Evolutionary conservation across 2,113 vertebrate genomes (phyloP).

Genomic region (Cryptomyrus ogoouensis): DNA sequence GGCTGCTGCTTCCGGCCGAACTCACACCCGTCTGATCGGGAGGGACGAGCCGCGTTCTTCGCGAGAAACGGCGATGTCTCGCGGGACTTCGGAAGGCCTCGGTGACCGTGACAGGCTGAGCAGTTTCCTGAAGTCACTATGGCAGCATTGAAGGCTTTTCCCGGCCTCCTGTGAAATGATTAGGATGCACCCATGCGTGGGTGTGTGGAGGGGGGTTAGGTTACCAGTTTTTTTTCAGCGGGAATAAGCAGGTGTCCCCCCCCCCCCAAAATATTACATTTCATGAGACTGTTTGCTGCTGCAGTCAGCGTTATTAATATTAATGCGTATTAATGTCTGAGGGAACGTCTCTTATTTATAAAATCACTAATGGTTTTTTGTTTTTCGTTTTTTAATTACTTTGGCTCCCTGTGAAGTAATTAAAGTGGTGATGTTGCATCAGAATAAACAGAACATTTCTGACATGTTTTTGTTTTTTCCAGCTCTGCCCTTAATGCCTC

Average conservation of each 20-base stretch:
- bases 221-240: background rate
- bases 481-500: conserved; percentile 25
- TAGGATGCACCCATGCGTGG: conserved; percentile 7
- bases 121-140: background rate
- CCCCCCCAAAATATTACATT: background rate
- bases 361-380: background rate
- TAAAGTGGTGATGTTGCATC: conserved; percentile 32
- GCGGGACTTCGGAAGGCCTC: background rate
- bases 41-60: background rate
- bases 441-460: conserved; percentile 19
- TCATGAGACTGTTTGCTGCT: background rate
- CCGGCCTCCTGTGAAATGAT: background rate
- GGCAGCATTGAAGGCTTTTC: background rate
- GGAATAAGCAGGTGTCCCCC: background rate
- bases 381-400: background rate
- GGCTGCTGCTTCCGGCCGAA: background rate
- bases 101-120: background rate
- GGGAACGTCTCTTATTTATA: background rate
- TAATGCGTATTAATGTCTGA: background rate
- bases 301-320: background rate
- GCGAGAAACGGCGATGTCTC: background rate
- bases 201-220: background rate
- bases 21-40: background rate
- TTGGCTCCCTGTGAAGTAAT: conserved; percentile 21
- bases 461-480: conserved; percentile 25